Evolutionary conservation across 1,140 invertebrate species (phyloP), one percentile per base, ranked within the genome.

Genomic region (Berghia stephanieae): DNA sequence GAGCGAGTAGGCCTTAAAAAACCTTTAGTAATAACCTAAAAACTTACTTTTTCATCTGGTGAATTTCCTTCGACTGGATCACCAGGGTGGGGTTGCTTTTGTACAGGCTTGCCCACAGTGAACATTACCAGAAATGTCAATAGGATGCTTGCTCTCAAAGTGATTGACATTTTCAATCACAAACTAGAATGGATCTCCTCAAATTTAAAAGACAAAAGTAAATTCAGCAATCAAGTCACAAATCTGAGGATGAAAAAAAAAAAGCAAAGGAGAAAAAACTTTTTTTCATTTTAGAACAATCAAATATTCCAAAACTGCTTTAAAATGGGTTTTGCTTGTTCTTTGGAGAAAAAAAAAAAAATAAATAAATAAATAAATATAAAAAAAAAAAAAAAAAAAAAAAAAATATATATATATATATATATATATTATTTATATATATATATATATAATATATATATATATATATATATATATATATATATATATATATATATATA

Each of bases 91-190:
- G 72, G 72, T 43, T 57, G 52, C 63, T 57, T 60, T 27, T 36
- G 31, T 16, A 75, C 72, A 24, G 72, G 72, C 44, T 75, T 75
- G 36, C 38, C 46, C 31, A 31, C 13, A 68, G n/a, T n/a, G n/a
- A n/a, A n/a, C n/a, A 63, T 27, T 63, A 63, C 8, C 8, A 31
- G 57, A 8, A 63, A 10, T 10, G 16, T 10, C 27, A 63, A 27
- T 27, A 63, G 57, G 10, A 13, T 27, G 8, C 13, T 13, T 63
- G 27, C 10, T 27, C n/a, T n/a, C n/a, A n/a, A n/a, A 63, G 27
- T 63, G 27, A 63, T 63, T 21, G 57, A 13, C 57, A 18, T 63
- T 10, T 49, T 10, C 10, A 49, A 49, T n/a, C n/a, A n/a, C n/a
- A 49, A 49, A 49, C 46, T 13, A 49, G n/a, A 10, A 49, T n/a